A percentile compares a stretch with the other conserved stretches of the same genome.
phyloP scores from a whole-genome alignment of 2,888 invertebrate species.

The Nyleta sp. region DNA sequence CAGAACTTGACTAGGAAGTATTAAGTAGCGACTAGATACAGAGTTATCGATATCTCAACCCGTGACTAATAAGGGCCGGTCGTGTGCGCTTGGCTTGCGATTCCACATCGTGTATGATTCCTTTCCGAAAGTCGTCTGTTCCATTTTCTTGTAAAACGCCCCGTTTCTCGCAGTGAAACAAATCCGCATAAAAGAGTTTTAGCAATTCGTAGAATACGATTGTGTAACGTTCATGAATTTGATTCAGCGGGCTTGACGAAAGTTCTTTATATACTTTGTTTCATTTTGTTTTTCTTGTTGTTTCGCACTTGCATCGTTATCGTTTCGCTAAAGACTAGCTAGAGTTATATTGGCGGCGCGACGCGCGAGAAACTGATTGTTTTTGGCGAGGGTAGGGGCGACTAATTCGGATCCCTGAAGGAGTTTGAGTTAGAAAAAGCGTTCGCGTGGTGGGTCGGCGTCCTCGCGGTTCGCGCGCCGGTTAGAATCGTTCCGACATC shows the following conservation, averaged over 20 bases:
- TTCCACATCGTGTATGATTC: slow-evolving; percentile 23
- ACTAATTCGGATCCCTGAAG: slow-evolving; percentile 23
- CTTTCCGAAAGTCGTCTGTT: slow-evolving; percentile 26
- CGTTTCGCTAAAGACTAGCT: slow-evolving; percentile 42
- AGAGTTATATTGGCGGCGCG: slow-evolving; percentile 4
- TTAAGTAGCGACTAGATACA: slow-evolving; percentile 80
- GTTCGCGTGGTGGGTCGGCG: slow-evolving; percentile 6
- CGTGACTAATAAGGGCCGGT: slow-evolving; percentile 55
- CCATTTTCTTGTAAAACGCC: not conserved
- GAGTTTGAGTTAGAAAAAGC: slow-evolving; percentile 40
- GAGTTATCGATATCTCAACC: slow-evolving; percentile 49
- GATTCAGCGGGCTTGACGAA: slow-evolving; percentile 35
- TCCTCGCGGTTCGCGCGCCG: slow-evolving; percentile 19
- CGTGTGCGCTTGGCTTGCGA: slow-evolving; percentile 48
- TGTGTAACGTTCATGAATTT: slow-evolving; percentile 50
- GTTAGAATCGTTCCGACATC: slow-evolving; percentile 24
- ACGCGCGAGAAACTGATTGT: slow-evolving; percentile 28
- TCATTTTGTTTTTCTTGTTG: slow-evolving; percentile 4
- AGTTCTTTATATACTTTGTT: not conserved
- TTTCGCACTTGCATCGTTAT: slow-evolving; percentile 26
- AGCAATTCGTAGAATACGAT: slow-evolving; percentile 56
- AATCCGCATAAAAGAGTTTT: slow-evolving; percentile 50
- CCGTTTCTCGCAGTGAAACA: slow-evolving; percentile 34
- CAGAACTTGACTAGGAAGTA: slow-evolving; percentile 79
- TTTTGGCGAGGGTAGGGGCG: slow-evolving; percentile 18